Evolutionary conservation across 1,140 invertebrate genomes (phyloP), one percentile per base, ranked within the genome.

Genomic region (Formica exsecta): DNA sequence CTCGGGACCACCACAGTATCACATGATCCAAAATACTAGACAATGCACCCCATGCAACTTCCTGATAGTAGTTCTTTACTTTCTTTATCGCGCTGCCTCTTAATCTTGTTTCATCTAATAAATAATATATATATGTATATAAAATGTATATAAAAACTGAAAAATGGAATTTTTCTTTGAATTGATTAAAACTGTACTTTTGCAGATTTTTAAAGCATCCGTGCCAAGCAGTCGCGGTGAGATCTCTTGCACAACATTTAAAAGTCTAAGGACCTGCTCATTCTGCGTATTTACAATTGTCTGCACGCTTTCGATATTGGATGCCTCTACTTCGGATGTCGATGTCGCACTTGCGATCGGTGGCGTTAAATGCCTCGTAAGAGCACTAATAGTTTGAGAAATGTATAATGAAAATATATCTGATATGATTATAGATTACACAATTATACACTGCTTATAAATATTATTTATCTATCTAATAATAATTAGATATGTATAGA

Each of bases 1-100:
- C 96, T 1, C 96, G 93, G 7, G 96, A 97, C 97, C 97, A 98
- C 97, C 97, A 98, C 1, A 98, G 94, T n/a, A 98, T 95, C 6
- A 97, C 96, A 87, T 98, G 97, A 92, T 98, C 97, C 65, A 97
- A 93, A 91, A 96, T 97, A 61, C 96, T 96, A 4, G 97, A 97
- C 4, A 97, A 96, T 86, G 97, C 96, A 2, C 96, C 96, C 97
- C 97, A 98, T 22, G 97, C 92, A 7, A 96, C 93, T 87, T 96
- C 95, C 87, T 96, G 94, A 73, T 97, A 97, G 75, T 96, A 96
- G 85, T 95, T 95, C 61, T 93, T 91, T 32, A 95, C 93, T 92
- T 94, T 96, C 74, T 92, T 93, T 73, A 95, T 86, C 70, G 95
- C 94, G 92, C 94, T 96, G 36, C 89, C 92, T 64, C 94, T 95